phyloP scores from a whole-genome alignment of 1,140 invertebrate genomes.

The Aethina tumida region DNA sequence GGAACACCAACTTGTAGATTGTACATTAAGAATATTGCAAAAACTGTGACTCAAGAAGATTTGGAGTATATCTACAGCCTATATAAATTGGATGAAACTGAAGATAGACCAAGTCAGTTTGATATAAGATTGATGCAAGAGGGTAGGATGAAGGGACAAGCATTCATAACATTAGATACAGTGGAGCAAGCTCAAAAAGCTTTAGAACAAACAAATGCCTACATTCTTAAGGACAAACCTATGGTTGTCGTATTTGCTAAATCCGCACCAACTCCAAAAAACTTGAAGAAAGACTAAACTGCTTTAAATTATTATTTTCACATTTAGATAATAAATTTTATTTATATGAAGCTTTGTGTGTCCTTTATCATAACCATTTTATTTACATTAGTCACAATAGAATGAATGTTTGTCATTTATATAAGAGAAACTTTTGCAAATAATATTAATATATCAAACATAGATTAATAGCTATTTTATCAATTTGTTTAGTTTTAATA shows the following conservation, averaged over 20 bases:
- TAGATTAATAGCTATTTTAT: too few relatives aligned
- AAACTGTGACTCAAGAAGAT: conserved; percentile 65
- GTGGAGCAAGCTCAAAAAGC: conserved; percentile 63
- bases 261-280: too few relatives aligned
- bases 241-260: conserved; percentile 86
- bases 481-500: too few relatives aligned
- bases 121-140: conserved; percentile 88
- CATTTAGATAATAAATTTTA: too few relatives aligned
- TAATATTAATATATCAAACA: too few relatives aligned
- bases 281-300: too few relatives aligned
- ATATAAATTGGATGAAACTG: conserved; percentile 32
- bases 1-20: conserved; percentile 73
- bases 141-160: conserved; percentile 93
- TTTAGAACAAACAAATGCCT: conserved; percentile 81
- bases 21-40: conserved; percentile 89
- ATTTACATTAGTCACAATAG: too few relatives aligned
- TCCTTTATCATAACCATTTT: too few relatives aligned
- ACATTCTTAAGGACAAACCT: conserved; percentile 75
- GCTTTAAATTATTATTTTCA: too few relatives aligned
- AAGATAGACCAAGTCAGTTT: conserved; percentile 49
- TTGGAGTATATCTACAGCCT: conserved; percentile 68
- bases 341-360: too few relatives aligned
- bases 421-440: too few relatives aligned
- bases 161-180: conserved; percentile 76
- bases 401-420: too few relatives aligned